Evolutionary conservation across 2,797 vertebrate genomes (phyloP).

Genomic region (Cirrhinus mrigala): DNA sequence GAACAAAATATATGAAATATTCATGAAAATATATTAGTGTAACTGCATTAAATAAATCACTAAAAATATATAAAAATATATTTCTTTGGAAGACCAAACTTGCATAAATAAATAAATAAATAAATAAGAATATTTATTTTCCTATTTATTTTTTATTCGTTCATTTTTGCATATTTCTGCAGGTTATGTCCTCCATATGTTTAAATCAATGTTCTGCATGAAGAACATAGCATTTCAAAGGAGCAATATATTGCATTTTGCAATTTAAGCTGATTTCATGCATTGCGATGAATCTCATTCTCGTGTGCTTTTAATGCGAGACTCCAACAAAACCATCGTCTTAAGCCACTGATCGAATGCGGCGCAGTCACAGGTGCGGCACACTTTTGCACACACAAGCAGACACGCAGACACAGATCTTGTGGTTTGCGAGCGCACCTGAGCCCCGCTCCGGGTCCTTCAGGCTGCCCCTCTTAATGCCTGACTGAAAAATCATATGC

Average conservation of each 20-base stretch:
- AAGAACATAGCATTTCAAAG: background rate
- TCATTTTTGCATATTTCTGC: background rate
- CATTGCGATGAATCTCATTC: background rate
- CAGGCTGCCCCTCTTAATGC: constrained; percentile 33
- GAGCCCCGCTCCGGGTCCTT: constrained; percentile 39
- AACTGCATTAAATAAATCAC: background rate
- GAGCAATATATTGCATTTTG: too few species aligned
- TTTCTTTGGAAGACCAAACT: background rate
- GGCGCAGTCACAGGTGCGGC: constrained; percentile 41
- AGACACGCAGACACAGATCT: constrained; percentile 42
- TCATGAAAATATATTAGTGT: background rate
- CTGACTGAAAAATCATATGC: constrained; percentile 44
- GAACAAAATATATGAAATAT: too few species aligned
- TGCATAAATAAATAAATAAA: background rate
- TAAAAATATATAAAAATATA: background rate
- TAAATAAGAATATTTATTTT: background rate
- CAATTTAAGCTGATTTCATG: background rate
- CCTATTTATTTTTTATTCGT: background rate
- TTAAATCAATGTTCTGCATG: background rate
- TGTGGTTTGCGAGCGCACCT: constrained; percentile 55
- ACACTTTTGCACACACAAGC: constrained; percentile 34
- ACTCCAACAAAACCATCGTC: constrained; percentile 16
- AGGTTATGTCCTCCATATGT: background rate
- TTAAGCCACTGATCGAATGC: constrained; percentile 8
- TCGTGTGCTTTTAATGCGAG: background rate